Base-by-base conservation (phyloP, 2,888 invertebrate genomes). In the Rambutsinella grinnellia region DNA sequence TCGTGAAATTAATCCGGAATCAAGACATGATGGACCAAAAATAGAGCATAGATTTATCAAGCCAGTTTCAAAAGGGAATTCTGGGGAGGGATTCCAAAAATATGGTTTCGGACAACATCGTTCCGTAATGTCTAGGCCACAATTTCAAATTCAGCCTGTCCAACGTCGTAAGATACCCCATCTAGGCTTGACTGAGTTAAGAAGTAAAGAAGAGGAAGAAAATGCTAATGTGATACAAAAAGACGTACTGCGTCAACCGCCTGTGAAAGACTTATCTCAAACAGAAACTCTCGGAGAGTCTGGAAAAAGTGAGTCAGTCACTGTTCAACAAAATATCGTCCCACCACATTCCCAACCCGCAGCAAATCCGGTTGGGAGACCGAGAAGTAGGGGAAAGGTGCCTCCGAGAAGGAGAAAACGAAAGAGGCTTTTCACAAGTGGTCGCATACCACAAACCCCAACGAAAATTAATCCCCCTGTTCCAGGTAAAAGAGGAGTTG, bases 331-430 rank as follows among this genome's bases (percentile, higher is more conserved):
- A n/a, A 6, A 19, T 1, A 46, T 61, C 46, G 54, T 24, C 13
- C 61, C 57, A 19, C 10, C 28, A 0, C 51, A 28, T 1, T n/a
- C 28, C 19, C 58, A 63, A 19, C 10, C 54, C n/a, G 10, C 49
- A 23, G 58, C 46, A 1, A 70, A 56, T 27, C 36, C 47, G 13
- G 69, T 65, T 13, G 76, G 68, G 10, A 69, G 76, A 53, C 76
- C 76, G 3, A 57, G 60, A n/a, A 76, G 75, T 53, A 76, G 72
- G 62, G 79, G 81, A 21, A 74, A 71, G 62, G 78, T 78, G 58
- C 65, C 78, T 10, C 76, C 79, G 2, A 68, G 79, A 53, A 62
- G 81, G 57, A 78, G 78, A 69, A 79, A 76, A 46, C 58, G 81
- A 61, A 81, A 81, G 58, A 51, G 79, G 57, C 47, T 81, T 21